Base-by-base conservation (phyloP, 2,888 invertebrate species). In the Thyatira batis region DNA sequence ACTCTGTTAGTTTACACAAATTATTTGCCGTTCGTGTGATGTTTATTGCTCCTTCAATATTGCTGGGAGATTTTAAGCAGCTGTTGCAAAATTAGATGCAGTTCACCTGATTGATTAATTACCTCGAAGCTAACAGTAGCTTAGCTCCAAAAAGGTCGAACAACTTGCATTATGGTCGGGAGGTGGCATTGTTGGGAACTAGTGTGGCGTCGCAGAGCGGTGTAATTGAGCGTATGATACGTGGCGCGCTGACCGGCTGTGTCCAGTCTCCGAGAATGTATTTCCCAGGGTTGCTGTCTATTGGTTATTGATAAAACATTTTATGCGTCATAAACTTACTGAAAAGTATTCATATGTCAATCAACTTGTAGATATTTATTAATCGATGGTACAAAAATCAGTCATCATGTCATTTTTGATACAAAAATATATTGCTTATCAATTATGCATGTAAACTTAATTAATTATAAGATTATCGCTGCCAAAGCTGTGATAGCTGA, bases 221-320 rank as follows among this genome's bases (percentile, higher is more conserved):
- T 81, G 86, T 85, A 89, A 88, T 87, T 87, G 87, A 85, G 82
- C 86, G 86, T 87, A 76, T 85, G 82, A 87, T 87, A 80, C 80
- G 76, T 73, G 73, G 69, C 68, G 68, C 77, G 79, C 73, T 82
- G 78, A 67, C 80, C 85, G 82, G 76, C 82, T 84, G 85, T 76
- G 81, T 71, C 82, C 82, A 80, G 69, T 80, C 74, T 76, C 71
- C 71, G 76, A 72, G 77, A 85, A 80, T 78, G 70, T 65, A 73
- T 70, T 76, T 66, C 58, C 52, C 73, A 85, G 81, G 84, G 83
- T 68, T 82, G 75, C 60, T 61, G 64, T 64, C 61, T 51, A 52
- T 55, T 56, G 45, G 54, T 53, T 48, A 60, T 51, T 53, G 17
- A 17, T 51, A 13, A 33, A 13, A n/a, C 33, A 33, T 13, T 33